A percentile compares a stretch with the other conserved stretches of the same genome.
phyloP scores from a whole-genome alignment of 1,140 invertebrate species.

The Caenorhabditis tropicalis region DNA sequence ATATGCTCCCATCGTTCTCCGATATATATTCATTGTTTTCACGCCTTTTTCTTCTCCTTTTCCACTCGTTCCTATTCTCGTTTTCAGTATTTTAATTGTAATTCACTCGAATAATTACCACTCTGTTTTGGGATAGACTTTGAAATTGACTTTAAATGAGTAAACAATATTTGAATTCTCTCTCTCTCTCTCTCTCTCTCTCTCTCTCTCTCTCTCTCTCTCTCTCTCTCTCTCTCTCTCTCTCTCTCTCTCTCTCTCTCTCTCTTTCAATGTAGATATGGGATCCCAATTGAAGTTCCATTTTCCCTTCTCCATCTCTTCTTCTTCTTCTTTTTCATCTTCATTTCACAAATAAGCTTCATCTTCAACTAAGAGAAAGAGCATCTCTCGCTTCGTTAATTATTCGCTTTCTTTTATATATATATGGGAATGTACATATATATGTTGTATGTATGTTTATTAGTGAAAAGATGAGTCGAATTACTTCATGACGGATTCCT shows the following conservation, averaged over 20 bases:
- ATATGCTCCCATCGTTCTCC: constrained; percentile 9
- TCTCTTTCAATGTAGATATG: not conserved
- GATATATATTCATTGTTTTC: constrained; percentile 26
- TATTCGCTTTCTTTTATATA: constrained; percentile 33
- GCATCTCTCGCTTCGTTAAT: constrained; percentile 39
- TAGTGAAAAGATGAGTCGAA: constrained; percentile 11
- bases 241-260: too few relatives aligned
- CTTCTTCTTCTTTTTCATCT: not conserved
- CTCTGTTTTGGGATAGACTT: not conserved
- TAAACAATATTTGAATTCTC: not conserved
- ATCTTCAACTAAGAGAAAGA: not conserved
- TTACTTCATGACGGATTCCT: constrained; percentile 43
- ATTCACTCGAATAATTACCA: not conserved
- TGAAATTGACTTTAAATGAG: not conserved
- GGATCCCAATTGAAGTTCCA: not conserved
- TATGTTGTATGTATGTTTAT: constrained; percentile 6
- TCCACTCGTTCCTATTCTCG: not conserved
- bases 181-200: not conserved
- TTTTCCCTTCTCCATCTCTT: not conserved
- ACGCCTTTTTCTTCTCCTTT: not conserved
- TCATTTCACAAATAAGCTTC: constrained; percentile 40
- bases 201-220: too few relatives aligned
- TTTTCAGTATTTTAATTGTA: not conserved
- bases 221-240: too few relatives aligned
- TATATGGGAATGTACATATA: constrained; percentile 6